Conservation (phyloP, 2,113 vertebrate species). For the Pholis gunnellus region DNA sequence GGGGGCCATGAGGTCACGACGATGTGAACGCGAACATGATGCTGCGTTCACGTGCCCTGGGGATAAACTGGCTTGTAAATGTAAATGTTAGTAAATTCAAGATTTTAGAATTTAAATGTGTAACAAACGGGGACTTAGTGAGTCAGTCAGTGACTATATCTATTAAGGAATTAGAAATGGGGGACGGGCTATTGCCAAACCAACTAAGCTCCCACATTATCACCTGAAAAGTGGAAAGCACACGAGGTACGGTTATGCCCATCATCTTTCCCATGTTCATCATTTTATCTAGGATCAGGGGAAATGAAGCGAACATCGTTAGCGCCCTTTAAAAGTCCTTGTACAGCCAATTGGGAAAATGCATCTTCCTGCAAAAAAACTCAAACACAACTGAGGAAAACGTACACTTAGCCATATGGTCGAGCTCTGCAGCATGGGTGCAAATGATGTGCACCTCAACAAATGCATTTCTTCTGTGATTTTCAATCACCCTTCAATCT, state of each 20-base stretch:
- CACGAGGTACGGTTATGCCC: not conserved
- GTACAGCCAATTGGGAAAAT: not conserved
- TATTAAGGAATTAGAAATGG: not conserved
- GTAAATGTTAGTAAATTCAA: not conserved
- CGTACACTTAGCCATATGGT: not conserved
- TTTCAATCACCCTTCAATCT: not conserved
- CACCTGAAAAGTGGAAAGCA: not conserved
- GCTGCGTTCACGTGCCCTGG: not conserved
- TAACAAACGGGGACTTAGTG: not conserved
- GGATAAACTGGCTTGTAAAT: not conserved
- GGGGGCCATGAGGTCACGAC: slow-evolving; percentile 12
- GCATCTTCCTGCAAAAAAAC: slow-evolving; percentile 3
- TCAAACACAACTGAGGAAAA: not conserved
- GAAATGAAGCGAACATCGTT: not conserved
- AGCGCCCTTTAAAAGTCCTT: not conserved
- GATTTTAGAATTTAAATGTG: not conserved
- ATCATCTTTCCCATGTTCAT: not conserved
- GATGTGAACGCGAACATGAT: not conserved
- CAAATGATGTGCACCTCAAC: not conserved
- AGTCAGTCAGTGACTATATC: not conserved
- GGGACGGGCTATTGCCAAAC: not conserved
- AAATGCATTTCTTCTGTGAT: not conserved
- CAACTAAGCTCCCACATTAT: not conserved
- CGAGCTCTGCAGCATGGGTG: not conserved
- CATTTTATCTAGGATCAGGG: not conserved